Percentiles rank a stretch among this genome's conserved stretches.
phyloP scores from a whole-genome alignment of 2,113 vertebrate genomes.

The Tragelaphus strepsiceros region DNA sequence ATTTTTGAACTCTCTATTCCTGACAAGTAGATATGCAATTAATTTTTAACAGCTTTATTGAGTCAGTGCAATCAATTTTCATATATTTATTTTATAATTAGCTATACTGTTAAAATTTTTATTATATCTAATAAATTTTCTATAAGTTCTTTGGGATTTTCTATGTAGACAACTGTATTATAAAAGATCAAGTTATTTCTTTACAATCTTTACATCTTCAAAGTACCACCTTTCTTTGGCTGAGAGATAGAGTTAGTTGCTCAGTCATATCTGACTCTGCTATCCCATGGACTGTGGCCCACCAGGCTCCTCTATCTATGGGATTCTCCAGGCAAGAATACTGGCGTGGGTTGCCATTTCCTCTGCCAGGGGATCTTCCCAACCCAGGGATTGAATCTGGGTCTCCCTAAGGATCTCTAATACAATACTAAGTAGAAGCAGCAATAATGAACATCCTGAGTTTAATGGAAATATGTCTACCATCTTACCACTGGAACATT shows the following conservation, averaged over 20 bases:
- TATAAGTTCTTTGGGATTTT: neutral
- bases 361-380: neutral
- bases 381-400: neutral
- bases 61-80: neutral
- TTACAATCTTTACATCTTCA: neutral
- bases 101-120: neutral
- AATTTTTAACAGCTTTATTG: slow-evolving; percentile 14
- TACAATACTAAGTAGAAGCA: neutral
- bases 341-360: neutral
- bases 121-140: neutral
- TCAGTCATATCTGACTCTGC: neutral
- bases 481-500: neutral
- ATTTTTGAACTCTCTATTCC: neutral
- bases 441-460: neutral
- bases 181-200: neutral
- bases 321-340: neutral
- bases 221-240: neutral
- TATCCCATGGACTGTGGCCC: neutral
- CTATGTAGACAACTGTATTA: neutral
- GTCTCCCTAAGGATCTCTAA: neutral
- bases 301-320: neutral
- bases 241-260: neutral
- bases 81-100: neutral
- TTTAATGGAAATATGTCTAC: neutral
- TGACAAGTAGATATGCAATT: neutral